Base-by-base conservation (phyloP, 2,888 invertebrate genomes). In the Noctua comes region DNA sequence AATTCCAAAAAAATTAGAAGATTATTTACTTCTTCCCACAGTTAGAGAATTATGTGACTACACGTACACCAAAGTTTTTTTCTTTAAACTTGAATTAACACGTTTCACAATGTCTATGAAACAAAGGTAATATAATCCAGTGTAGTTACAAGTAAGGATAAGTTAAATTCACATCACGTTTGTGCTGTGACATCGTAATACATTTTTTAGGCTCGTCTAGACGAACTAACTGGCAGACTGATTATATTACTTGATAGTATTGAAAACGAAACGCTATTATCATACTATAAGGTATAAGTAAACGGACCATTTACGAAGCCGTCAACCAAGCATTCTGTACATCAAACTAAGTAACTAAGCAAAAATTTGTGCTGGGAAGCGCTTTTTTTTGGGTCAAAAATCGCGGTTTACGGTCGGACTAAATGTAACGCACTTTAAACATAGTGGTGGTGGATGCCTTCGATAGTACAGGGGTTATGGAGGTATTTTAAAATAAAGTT, bases 111-210 rank as follows among this genome's bases (percentile, higher is more conserved):
- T 59, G 70, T 80, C 78, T 66, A 16, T 70, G 66, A 70, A 69
- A 66, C 59, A 70, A 24, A 51, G 8, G 51, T 57, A 83, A 84
- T 79, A 79, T 84, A 65, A 69, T 48, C 43, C 24, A 64, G 31
- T 27, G 3, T 68, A 36, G 59, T 71, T 24, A 59, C 36, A 40
- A 46, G 43, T 68, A 31, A 48, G 16, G n/a, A 36, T 69, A 46
- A 66, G 21, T 80, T 82, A 10, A 65, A 86, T 82, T 84, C 83
- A 21, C 40, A 68, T 74, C 77, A 84, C 86, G 83, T 82, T 51
- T 68, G 54, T 36, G 73, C 54, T 82, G 77, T 71, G 36, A 27
- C 59, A 16, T 62, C 24, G 36, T 40, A n/a, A 73, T 82, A 57
- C n/a, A 40, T 76, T 79, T 36, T 57, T 54, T 70, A 65, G 64